phyloP scores from a whole-genome alignment of 2,888 invertebrate genomes.

The Carpatolechia fugitivella region DNA sequence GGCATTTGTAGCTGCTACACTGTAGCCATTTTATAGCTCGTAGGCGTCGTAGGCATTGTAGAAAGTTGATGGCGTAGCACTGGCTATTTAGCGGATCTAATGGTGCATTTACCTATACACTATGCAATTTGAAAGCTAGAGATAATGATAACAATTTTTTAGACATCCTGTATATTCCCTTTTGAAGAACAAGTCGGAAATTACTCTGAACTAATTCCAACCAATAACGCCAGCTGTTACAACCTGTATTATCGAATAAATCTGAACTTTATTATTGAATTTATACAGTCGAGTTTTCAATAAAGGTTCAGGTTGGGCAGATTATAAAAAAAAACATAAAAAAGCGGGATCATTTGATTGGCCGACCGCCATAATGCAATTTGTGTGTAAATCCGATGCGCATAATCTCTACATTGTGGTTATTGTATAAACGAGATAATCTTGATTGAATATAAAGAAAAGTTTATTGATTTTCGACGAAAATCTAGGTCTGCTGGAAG shows the following conservation, averaged over 20 bases:
- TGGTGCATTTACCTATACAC: too few species aligned
- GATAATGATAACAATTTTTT: too few species aligned
- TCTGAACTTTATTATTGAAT: background rate
- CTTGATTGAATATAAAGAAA: background rate
- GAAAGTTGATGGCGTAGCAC: too few species aligned
- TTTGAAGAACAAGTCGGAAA: background rate
- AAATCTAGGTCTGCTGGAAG: too few species aligned
- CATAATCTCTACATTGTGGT: background rate
- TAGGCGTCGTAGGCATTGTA: too few species aligned
- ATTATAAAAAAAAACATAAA: constrained; percentile 26
- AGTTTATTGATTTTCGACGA: too few species aligned
- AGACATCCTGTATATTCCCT: too few species aligned
- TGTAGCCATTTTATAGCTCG: too few species aligned
- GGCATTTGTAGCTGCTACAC: too few species aligned
- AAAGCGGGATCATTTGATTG: constrained; percentile 25
- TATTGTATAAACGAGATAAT: background rate
- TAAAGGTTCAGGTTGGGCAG: background rate
- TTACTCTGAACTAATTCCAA: background rate
- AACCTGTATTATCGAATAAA: background rate
- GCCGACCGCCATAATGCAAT: constrained; percentile 36
- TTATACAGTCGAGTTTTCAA: background rate
- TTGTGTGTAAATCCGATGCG: constrained; percentile 39
- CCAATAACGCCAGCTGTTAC: background rate
- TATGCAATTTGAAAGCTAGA: too few species aligned
- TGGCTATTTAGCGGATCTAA: too few species aligned